Evolutionary conservation across 2,797 vertebrate species (phyloP).

Genomic region (Trematomus bernacchii): DNA sequence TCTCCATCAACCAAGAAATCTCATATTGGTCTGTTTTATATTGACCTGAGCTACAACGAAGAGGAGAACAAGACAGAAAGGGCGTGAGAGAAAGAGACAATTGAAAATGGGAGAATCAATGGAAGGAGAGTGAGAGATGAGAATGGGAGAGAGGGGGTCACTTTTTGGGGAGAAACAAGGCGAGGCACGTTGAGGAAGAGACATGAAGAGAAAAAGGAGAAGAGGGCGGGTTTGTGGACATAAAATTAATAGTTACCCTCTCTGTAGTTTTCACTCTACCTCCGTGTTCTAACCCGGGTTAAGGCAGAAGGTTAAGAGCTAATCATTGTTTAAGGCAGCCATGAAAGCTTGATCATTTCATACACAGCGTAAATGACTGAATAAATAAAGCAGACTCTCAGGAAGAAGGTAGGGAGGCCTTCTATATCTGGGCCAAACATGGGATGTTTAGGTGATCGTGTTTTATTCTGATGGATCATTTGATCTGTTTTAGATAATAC

Average conservation of each 20-base stretch:
- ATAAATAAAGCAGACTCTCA: slow-evolving; percentile 35
- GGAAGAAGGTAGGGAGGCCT: neutral
- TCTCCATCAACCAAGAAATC: slow-evolving; percentile 62
- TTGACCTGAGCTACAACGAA: slow-evolving; percentile 35
- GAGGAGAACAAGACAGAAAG: slow-evolving; percentile 16
- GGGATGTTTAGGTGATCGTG: no score
- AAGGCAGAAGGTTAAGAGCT: slow-evolving; percentile 37
- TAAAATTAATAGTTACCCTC: slow-evolving; percentile 47
- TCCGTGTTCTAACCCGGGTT: slow-evolving; percentile 27
- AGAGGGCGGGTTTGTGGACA: slow-evolving; percentile 38
- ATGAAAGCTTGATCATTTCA: slow-evolving; percentile 29
- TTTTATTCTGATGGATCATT: no score
- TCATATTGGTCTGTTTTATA: slow-evolving; percentile 54
- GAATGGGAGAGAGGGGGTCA: slow-evolving; percentile 12
- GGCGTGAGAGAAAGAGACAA: slow-evolving; percentile 24
- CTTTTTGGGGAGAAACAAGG: slow-evolving; percentile 3
- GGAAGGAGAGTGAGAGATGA: slow-evolving; percentile 40
- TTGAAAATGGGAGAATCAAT: slow-evolving; percentile 51
- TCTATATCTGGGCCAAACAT: no score
- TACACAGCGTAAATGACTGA: slow-evolving; percentile 10
- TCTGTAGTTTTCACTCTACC: slow-evolving; percentile 30
- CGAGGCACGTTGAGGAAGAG: slow-evolving; percentile 4
- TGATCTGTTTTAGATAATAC: no score
- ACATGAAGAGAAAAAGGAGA: slow-evolving; percentile 34
- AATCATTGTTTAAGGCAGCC: slow-evolving; percentile 37